A percentile compares a stretch with the other conserved stretches of the same genome.
phyloP scores from a whole-genome alignment of 1,140 invertebrate genomes.

The Danaus plexippus region DNA sequence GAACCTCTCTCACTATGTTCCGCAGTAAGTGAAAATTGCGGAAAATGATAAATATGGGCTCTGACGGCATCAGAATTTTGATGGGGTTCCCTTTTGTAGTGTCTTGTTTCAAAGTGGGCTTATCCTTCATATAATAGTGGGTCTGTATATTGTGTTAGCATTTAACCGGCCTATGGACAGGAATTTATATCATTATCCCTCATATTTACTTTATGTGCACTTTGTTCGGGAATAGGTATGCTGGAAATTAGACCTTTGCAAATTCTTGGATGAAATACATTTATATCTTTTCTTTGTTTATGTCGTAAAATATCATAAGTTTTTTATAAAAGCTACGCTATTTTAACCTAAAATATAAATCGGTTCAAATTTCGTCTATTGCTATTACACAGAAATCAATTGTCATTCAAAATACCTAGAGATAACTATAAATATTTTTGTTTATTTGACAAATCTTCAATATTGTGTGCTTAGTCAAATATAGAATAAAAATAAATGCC shows the following conservation, averaged over 20 bases:
- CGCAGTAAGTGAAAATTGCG: constrained; percentile 55
- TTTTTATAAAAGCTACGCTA: too few relatives aligned
- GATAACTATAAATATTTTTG: too few relatives aligned
- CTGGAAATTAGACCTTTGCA: constrained; percentile 10
- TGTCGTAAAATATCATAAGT: too few relatives aligned
- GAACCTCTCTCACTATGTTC: constrained; percentile 21
- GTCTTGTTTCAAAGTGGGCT: constrained; percentile 65
- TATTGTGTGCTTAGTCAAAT: too few relatives aligned
- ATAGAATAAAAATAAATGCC: too few relatives aligned
- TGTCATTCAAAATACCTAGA: too few relatives aligned
- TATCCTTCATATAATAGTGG: constrained; percentile 54
- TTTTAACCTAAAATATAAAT: too few relatives aligned
- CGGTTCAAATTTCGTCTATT: too few relatives aligned
- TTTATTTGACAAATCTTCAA: too few relatives aligned
- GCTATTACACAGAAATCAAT: too few relatives aligned
- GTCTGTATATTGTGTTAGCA: constrained; percentile 10
- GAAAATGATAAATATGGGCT: constrained; percentile 61
- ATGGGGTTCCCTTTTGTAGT: constrained; percentile 57
- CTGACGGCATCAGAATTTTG: constrained; percentile 54
- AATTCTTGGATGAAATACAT: too few relatives aligned
- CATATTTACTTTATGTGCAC: constrained; percentile 18
- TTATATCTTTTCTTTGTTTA: too few relatives aligned
- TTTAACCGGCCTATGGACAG: constrained; percentile 17
- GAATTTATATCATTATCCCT: constrained; percentile 26
- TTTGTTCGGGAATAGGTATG: constrained; percentile 17